phyloP scores from a whole-genome alignment of 2,797 vertebrate genomes.

The Myotis vivesi region DNA sequence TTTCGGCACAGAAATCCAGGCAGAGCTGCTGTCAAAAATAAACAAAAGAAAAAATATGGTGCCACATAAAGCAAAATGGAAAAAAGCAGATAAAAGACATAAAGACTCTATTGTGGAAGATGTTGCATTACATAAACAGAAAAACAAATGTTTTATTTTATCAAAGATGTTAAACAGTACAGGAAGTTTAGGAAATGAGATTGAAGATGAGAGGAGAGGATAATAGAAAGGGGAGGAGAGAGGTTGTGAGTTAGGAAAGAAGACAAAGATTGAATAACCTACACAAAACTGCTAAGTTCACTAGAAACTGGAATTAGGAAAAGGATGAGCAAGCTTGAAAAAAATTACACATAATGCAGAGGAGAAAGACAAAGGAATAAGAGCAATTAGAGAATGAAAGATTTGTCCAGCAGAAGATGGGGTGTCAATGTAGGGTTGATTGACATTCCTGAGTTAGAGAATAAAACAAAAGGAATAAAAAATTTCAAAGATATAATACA shows the following conservation, averaged over 20 bases:
- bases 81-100: neutral
- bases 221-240: neutral
- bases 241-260: neutral
- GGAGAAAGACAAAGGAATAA: neutral
- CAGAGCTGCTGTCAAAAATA: neutral
- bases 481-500: neutral
- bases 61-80: neutral
- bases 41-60: neutral
- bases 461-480: neutral
- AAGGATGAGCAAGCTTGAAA: neutral
- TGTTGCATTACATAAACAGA: neutral
- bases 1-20: neutral
- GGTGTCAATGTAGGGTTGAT: neutral
- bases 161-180: neutral
- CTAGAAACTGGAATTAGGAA: neutral
- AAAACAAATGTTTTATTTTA: neutral
- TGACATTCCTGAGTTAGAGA: neutral
- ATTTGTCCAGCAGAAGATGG: neutral
- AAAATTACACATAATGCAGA: neutral
- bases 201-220: neutral
- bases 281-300: neutral
- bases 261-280: neutral
- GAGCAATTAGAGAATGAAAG: neutral
- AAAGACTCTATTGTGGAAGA: neutral
- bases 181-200: neutral